These are phyloP conservation scores for Penaeus monodon DNA, from an alignment of 2,888 invertebrate genomes.

Conservation along the genomic window DNA sequence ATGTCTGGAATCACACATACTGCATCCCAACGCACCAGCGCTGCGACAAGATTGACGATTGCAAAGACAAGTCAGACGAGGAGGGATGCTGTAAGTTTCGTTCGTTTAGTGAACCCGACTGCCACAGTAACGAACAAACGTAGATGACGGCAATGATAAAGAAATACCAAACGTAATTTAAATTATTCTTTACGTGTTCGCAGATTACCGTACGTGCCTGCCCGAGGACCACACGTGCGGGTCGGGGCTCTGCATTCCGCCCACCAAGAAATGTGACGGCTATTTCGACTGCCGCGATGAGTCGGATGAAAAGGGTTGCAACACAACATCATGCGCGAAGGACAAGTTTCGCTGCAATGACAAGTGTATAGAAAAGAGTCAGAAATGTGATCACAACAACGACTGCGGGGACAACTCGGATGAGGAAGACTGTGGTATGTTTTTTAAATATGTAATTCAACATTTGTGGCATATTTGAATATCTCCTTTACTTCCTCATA, in stretches of 20 bases:
- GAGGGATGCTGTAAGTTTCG: slow-evolving; percentile 71
- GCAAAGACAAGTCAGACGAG: slow-evolving; percentile 72
- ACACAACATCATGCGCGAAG: slow-evolving; percentile 64
- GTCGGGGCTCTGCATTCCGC: slow-evolving; percentile 87
- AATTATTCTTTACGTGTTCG: slow-evolving; percentile 67
- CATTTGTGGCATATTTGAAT: not conserved
- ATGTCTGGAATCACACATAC: slow-evolving; percentile 95
- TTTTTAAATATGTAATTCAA: not conserved
- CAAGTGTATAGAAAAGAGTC: slow-evolving; percentile 82
- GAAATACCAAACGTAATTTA: not conserved
- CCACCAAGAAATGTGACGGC: slow-evolving; percentile 91
- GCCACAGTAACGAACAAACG: not conserved
- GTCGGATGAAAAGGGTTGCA: slow-evolving; percentile 69
- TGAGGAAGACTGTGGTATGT: slow-evolving; percentile 66
- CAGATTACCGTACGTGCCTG: slow-evolving; percentile 90
- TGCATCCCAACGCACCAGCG: slow-evolving; percentile 93
- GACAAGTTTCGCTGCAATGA: slow-evolving; percentile 66
- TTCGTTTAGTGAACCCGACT: not conserved
- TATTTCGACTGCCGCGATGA: slow-evolving; percentile 82
- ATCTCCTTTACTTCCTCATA: not conserved
- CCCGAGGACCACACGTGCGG: slow-evolving; percentile 88
- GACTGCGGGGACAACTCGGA: slow-evolving; percentile 79
- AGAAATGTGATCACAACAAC: slow-evolving; percentile 94
- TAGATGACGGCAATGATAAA: not conserved
- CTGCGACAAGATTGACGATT: slow-evolving; percentile 81